Percentiles rank a stretch among this genome's conserved stretches.
Conservation (phyloP, 1,140 invertebrate species). For the Meloidogyne exigua region DNA sequence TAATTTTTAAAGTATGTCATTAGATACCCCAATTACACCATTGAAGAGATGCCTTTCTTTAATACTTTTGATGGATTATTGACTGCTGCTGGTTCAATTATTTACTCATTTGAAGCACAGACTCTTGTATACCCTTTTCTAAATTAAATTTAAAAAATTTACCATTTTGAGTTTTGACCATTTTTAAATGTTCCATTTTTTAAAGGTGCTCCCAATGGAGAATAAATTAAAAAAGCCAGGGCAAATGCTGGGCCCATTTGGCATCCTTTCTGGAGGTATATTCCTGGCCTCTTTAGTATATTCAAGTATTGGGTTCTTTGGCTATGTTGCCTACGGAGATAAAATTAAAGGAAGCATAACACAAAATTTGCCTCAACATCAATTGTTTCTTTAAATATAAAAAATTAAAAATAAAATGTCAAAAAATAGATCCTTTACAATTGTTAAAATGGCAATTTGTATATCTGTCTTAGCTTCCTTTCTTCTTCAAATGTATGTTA, state of each 20-base stretch:
- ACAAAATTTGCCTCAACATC: slow-evolving; percentile 51
- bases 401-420: background rate
- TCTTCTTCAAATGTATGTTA: slow-evolving; percentile 86
- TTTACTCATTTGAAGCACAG: slow-evolving; percentile 61
- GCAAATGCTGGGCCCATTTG: slow-evolving; percentile 54
- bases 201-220: slow-evolving; percentile 54
- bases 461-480: slow-evolving; percentile 66
- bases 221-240: slow-evolving; percentile 50
- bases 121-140: slow-evolving; percentile 42
- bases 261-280: slow-evolving; percentile 57
- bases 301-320: slow-evolving; percentile 55
- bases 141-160: background rate
- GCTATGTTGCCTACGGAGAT: slow-evolving; percentile 61
- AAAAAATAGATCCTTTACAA: slow-evolving; percentile 63
- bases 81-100: slow-evolving; percentile 51
- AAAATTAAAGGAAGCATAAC: slow-evolving; percentile 62
- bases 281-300: slow-evolving; percentile 57
- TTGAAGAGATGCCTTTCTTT: slow-evolving; percentile 37
- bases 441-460: slow-evolving; percentile 65
- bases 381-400: background rate
- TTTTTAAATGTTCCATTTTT: slow-evolving; percentile 4
- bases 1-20: slow-evolving; percentile 42
- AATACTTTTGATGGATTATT: slow-evolving; percentile 55
- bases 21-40: slow-evolving; percentile 34
- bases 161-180: too few species aligned